Conservation (phyloP, 2,113 vertebrate species). For the Cnemophilus loriae region DNA sequence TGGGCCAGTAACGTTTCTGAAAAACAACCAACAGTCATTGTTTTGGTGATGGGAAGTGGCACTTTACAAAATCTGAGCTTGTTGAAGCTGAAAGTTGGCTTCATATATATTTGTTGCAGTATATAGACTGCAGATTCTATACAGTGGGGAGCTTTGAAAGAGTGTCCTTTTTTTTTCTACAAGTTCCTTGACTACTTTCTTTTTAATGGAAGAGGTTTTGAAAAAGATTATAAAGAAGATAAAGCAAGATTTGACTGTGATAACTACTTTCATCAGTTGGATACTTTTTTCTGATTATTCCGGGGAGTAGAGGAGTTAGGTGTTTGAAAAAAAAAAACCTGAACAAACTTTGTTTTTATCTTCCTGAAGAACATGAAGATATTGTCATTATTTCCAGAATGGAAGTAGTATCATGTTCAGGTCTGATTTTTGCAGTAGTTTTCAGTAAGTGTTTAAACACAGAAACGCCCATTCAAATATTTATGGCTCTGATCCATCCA, state of each 20-base stretch:
- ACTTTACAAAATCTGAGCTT: background rate
- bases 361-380: background rate
- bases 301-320: background rate
- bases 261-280: background rate
- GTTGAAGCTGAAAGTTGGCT: background rate
- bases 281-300: background rate
- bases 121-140: background rate
- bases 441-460: background rate
- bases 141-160: background rate
- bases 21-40: background rate
- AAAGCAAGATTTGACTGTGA: background rate
- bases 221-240: background rate
- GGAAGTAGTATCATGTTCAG: background rate
- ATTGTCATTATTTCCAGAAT: background rate
- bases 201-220: background rate
- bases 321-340: background rate
- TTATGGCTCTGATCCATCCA: background rate
- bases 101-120: background rate
- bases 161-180: background rate
- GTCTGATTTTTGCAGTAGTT: background rate
- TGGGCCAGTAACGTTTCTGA: background rate
- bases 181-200: background rate
- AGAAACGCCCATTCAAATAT: background rate
- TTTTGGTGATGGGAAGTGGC: background rate
- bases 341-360: background rate